A percentile compares a stretch with the other conserved stretches of the same genome.
These are phyloP conservation scores for Himantopus leucocephalus DNA, from an alignment of 2,113 vertebrate genomes.

Conservation along the genomic window DNA sequence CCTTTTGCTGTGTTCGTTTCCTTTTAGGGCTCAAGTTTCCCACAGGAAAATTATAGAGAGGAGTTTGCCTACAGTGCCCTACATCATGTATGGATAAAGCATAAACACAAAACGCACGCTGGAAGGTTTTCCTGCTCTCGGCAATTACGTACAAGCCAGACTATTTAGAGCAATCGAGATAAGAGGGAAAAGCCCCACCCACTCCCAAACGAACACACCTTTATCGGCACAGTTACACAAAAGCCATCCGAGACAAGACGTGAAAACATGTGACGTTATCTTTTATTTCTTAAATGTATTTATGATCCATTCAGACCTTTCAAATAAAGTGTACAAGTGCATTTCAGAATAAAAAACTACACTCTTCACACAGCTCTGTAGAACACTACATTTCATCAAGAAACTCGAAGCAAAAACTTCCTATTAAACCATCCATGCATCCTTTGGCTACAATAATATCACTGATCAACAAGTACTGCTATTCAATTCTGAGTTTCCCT, in stretches of 20 bases:
- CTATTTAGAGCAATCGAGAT: neutral
- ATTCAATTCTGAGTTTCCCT: conserved; percentile 40
- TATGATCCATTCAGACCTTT: conserved; percentile 64
- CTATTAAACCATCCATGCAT: conserved; percentile 58
- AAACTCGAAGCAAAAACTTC: conserved; percentile 62
- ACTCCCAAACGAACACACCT: neutral
- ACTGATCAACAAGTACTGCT: conserved; percentile 60
- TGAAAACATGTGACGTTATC: conserved; percentile 53
- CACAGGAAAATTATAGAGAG: conserved; percentile 83
- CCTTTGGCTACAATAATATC: conserved; percentile 64
- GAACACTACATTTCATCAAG: conserved; percentile 64
- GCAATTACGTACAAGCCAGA: neutral
- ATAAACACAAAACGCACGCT: neutral
- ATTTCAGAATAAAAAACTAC: conserved; percentile 72
- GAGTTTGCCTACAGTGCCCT: conserved; percentile 71
- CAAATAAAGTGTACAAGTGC: conserved; percentile 65
- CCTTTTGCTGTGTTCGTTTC: conserved; percentile 72
- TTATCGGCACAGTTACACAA: neutral
- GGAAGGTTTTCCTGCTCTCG: conserved; percentile 33
- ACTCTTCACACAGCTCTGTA: conserved; percentile 63
- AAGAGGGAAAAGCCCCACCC: neutral
- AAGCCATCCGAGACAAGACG: neutral
- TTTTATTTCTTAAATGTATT: conserved; percentile 61
- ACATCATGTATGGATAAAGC: conserved; percentile 53
- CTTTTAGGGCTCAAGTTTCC: conserved; percentile 86